phyloP scores from a whole-genome alignment of 2,113 vertebrate species.

The Synodontis membranacea region DNA sequence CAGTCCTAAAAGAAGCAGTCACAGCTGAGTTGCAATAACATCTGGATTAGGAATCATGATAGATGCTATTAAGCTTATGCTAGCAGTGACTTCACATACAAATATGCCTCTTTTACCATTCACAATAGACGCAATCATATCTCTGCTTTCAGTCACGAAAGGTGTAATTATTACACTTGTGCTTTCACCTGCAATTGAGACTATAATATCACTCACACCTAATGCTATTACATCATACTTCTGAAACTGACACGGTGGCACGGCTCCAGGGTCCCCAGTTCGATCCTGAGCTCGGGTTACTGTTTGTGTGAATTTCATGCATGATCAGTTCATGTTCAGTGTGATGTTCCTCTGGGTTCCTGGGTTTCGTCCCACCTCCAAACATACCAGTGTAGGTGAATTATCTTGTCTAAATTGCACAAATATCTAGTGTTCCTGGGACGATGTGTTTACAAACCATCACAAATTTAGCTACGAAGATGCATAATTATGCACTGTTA shows the following conservation, averaged over 20 bases:
- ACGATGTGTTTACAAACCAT: not conserved
- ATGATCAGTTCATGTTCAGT: too few relatives aligned
- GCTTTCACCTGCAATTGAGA: not conserved
- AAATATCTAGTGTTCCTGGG: not conserved
- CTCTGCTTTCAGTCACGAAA: not conserved
- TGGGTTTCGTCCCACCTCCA: not conserved
- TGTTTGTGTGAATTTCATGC: not conserved
- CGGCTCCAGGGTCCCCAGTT: not conserved
- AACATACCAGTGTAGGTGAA: not conserved
- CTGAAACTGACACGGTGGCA: constrained; percentile 57
- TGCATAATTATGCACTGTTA: not conserved
- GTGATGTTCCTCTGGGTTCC: too few relatives aligned
- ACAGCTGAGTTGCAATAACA: not conserved
- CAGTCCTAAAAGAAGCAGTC: not conserved
- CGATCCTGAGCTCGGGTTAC: not conserved
- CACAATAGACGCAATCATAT: not conserved
- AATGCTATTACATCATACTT: constrained; percentile 51
- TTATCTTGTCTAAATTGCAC: not conserved
- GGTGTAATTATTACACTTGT: not conserved
- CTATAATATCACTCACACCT: constrained; percentile 25
- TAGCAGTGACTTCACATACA: not conserved
- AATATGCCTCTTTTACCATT: not conserved
- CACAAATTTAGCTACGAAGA: not conserved
- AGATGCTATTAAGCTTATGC: not conserved
- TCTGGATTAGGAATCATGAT: not conserved